Percentiles rank a stretch among this genome's conserved stretches.
Conservation (phyloP, 1,140 invertebrate genomes). For the Bicyclus anynana region DNA sequence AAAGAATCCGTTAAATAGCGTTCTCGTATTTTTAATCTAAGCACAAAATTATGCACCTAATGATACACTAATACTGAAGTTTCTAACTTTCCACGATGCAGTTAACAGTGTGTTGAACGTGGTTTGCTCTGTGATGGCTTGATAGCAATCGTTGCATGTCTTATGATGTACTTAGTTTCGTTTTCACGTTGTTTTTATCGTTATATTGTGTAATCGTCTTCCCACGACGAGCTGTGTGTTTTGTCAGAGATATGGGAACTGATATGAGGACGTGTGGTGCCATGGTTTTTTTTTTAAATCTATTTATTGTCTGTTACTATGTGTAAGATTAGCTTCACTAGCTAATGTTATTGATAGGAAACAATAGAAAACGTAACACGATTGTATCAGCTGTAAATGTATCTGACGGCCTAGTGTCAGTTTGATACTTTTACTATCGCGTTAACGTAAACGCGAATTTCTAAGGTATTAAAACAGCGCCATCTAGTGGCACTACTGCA, state of each 20-base stretch:
- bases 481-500: too few relatives aligned
- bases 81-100: conserved; percentile 23
- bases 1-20: neutral
- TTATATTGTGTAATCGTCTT: conserved; percentile 22
- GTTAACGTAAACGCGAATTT: too few relatives aligned
- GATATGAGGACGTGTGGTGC: neutral
- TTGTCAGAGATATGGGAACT: conserved; percentile 4
- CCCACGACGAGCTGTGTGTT: conserved; percentile 22
- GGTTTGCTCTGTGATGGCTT: conserved; percentile 2
- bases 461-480: too few relatives aligned
- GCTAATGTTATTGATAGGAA: too few relatives aligned
- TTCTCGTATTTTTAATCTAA: conserved; percentile 7
- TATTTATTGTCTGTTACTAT: neutral
- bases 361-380: too few relatives aligned
- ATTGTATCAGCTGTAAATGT: too few relatives aligned
- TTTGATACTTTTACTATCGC: too few relatives aligned
- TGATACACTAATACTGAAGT: conserved; percentile 14
- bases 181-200: conserved; percentile 26
- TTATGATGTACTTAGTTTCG: conserved; percentile 20
- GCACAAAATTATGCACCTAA: conserved; percentile 15
- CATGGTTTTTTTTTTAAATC: neutral
- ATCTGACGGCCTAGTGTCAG: too few relatives aligned
- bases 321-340: too few relatives aligned
- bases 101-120: conserved; percentile 6
- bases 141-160: conserved; percentile 22